Base-by-base conservation (phyloP, 37 sponge, comb jelly and placozoan species). In the Beroe forskalii region DNA sequence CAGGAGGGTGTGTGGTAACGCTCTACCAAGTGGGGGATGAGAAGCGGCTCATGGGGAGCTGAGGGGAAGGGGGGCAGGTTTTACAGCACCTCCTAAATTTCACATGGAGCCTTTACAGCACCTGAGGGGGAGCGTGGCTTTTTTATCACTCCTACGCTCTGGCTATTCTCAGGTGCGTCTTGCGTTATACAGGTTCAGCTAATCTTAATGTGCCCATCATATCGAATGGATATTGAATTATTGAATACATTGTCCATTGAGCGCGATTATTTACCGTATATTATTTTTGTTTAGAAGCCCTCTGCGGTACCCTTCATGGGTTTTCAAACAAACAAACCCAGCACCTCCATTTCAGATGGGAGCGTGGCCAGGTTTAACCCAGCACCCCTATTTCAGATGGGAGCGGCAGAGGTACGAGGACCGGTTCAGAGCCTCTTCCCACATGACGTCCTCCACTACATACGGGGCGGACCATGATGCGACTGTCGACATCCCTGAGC, bases 71-170 rank as follows among this genome's bases (percentile, higher is more conserved):
- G 55, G 27, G n/a, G 48, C n/a, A 22, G 66, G 66, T 4, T 8
- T 12, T 48, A 48, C 55, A 48, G 12, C 55, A 17, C 55, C 55
- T 48, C 55, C 6, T 17, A 48, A 6, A 48, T 17, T 6, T 12
- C 55, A 48, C 12, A 48, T n/a, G n/a, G n/a, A n/a, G n/a, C n/a
- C n/a, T n/a, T n/a, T n/a, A n/a, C n/a, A n/a, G n/a, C n/a, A n/a
- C n/a, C n/a, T n/a, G n/a, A n/a, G n/a, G n/a, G n/a, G n/a, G n/a
- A n/a, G n/a, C n/a, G n/a, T n/a, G n/a, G n/a, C n/a, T n/a, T n/a
- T n/a, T 80, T 1, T 80, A 80, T 24, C 86, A 80, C 48, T 80
- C 86, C 30, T 80, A 80, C 55, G 86, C 86, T 42, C 86, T 80
- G 2, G 86, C 86, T 6, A 80, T 80, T 6, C 55, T 80, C 43